Percentiles rank a stretch among this genome's conserved stretches.
Conservation (phyloP, 2,113 vertebrate genomes). For the Crocuta crocuta region DNA sequence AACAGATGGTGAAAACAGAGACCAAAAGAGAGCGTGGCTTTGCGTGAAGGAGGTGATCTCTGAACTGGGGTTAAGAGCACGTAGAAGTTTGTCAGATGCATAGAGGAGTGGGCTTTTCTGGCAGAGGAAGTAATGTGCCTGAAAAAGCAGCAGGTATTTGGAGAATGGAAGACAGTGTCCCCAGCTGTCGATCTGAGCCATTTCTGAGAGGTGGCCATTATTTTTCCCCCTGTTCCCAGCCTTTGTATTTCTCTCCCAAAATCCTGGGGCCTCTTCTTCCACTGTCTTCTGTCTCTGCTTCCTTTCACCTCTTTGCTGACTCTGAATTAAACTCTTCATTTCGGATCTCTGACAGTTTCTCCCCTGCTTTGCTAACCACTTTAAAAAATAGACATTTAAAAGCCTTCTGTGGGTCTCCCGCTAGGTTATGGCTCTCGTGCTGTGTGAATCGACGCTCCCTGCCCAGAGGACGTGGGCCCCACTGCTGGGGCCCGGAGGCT, state of each 20-base stretch:
- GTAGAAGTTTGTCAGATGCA: not conserved
- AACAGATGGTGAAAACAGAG: not conserved
- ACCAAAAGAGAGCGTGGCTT: not conserved
- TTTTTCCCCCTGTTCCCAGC: not conserved
- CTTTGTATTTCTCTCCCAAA: conserved; percentile 50
- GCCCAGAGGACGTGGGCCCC: not conserved
- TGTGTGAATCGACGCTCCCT: conserved; percentile 55
- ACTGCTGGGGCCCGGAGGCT: not conserved
- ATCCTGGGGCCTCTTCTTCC: not conserved
- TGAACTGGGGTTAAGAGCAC: not conserved
- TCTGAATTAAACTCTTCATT: conserved; percentile 53
- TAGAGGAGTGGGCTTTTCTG: not conserved
- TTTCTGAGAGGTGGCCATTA: not conserved
- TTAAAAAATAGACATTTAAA: conserved; percentile 74
- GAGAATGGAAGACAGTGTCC: not conserved
- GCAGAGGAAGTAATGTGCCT: not conserved
- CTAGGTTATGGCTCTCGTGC: conserved; percentile 63
- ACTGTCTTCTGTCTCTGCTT: conserved; percentile 12
- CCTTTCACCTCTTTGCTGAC: conserved; percentile 49
- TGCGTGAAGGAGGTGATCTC: not conserved
- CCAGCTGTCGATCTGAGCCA: not conserved
- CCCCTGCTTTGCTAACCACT: conserved; percentile 69
- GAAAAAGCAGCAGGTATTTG: not conserved
- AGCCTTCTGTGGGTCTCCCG: conserved; percentile 55
- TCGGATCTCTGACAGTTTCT: conserved; percentile 60